These are phyloP conservation scores for Platerodrilus igneus DNA, from an alignment of 2,888 invertebrate genomes.

Conservation along the genomic window DNA sequence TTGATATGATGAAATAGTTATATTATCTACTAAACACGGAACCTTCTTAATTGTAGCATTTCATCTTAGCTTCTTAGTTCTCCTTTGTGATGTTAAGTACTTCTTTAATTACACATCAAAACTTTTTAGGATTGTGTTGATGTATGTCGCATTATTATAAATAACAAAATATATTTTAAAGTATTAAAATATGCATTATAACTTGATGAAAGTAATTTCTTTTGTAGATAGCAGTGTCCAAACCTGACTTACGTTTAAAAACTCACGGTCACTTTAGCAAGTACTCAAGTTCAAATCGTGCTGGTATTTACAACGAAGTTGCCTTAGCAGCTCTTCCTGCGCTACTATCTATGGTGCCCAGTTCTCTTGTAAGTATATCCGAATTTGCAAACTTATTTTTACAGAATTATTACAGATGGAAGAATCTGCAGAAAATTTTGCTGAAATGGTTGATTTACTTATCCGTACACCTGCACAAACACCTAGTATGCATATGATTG, in stretches of 20 bases:
- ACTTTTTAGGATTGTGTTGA: too few relatives aligned
- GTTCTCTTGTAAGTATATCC: conserved; percentile 54
- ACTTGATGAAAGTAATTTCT: conserved; percentile 12
- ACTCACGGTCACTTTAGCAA: conserved; percentile 70
- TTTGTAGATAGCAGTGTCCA: conserved; percentile 57
- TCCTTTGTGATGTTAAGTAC: too few relatives aligned
- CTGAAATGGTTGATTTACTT: conserved; percentile 56
- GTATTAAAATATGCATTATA: too few relatives aligned
- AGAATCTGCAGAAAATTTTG: conserved; percentile 49
- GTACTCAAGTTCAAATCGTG: conserved; percentile 76
- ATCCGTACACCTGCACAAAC: conserved; percentile 61
- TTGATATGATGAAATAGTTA: too few relatives aligned
- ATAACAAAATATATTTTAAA: too few relatives aligned
- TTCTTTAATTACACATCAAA: too few relatives aligned
- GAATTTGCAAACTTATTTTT: background rate
- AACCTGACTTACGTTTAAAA: conserved; percentile 58
- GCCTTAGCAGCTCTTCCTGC: conserved; percentile 70
- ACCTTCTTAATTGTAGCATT: too few relatives aligned
- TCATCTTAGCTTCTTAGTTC: too few relatives aligned
- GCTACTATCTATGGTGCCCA: conserved; percentile 71
- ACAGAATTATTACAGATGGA: conserved; percentile 50
- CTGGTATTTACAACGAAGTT: conserved; percentile 74
- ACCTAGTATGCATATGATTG: conserved; percentile 54
- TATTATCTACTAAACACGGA: too few relatives aligned
- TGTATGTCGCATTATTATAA: too few relatives aligned